phyloP scores from a whole-genome alignment of 1,140 invertebrate species.

The Atta cephalotes region DNA sequence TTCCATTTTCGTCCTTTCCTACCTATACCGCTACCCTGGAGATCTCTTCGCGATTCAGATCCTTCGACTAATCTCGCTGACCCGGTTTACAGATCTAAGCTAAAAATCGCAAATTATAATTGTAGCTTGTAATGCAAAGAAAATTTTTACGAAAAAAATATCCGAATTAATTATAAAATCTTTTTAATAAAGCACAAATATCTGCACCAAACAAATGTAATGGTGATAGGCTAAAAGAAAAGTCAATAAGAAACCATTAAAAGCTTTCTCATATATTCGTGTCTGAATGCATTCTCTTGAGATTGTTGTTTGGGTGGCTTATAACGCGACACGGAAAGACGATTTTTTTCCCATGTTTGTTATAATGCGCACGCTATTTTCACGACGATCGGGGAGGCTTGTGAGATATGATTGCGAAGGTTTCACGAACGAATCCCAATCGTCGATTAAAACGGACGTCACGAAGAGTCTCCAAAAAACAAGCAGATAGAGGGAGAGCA shows the following conservation, averaged over 20 bases:
- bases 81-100: conserved; percentile 53
- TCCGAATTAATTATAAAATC: conserved; percentile 1
- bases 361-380: conserved; percentile 50
- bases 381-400: conserved; percentile 44
- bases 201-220: not conserved
- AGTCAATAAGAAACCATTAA: conserved; percentile 3
- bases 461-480: conserved; percentile 26
- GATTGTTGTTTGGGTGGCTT: conserved; percentile 29
- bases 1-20: conserved; percentile 46
- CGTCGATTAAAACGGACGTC: conserved; percentile 33
- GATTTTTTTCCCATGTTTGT: conserved; percentile 17
- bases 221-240: not conserved
- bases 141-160: not conserved
- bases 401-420: conserved; percentile 55
- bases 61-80: conserved; percentile 63
- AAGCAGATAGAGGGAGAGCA: conserved; percentile 12
- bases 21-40: not conserved
- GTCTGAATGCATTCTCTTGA: conserved; percentile 30
- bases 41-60: conserved; percentile 53
- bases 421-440: conserved; percentile 54
- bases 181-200: conserved; percentile 39
- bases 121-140: not conserved
- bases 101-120: conserved; percentile 16
- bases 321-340: conserved; percentile 44
- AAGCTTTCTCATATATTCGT: conserved; percentile 31